Percentiles rank a stretch among this genome's conserved stretches.
Evolutionary conservation across 2,888 invertebrate species (phyloP).

Genomic region (Amiota minor): DNA sequence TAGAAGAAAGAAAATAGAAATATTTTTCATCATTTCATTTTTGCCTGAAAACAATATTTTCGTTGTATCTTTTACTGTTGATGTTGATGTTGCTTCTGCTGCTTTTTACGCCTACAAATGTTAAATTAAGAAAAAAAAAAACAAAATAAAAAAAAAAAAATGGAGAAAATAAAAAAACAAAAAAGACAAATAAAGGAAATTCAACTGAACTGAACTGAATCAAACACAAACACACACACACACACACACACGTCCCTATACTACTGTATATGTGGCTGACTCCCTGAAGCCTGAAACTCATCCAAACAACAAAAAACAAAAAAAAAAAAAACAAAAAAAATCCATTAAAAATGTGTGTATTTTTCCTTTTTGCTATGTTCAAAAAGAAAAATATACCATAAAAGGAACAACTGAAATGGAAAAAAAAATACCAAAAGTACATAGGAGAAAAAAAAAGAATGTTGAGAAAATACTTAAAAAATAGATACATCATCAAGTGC

Average conservation of each 20-base stretch:
- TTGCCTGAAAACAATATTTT: no score
- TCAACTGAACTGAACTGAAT: not conserved
- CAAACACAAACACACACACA: not conserved
- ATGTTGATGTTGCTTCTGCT: not conserved
- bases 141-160: not conserved
- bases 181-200: not conserved
- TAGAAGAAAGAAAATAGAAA: no score
- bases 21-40: no score
- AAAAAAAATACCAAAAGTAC: slow-evolving; percentile 17
- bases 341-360: no score
- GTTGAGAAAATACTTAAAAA: slow-evolving; percentile 32
- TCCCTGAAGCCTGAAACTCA: slow-evolving; percentile 24
- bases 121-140: not conserved
- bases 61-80: no score
- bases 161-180: not conserved
- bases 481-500: slow-evolving; percentile 20
- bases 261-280: not conserved
- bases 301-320: slow-evolving; percentile 11
- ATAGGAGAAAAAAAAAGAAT: not conserved
- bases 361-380: not conserved
- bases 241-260: not conserved
- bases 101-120: slow-evolving; percentile 12
- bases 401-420: slow-evolving; percentile 29
- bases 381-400: slow-evolving; percentile 30
- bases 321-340: slow-evolving; percentile 21